Conservation (phyloP, 2,113 vertebrate species). For the Rhinichthys klamathensis region DNA sequence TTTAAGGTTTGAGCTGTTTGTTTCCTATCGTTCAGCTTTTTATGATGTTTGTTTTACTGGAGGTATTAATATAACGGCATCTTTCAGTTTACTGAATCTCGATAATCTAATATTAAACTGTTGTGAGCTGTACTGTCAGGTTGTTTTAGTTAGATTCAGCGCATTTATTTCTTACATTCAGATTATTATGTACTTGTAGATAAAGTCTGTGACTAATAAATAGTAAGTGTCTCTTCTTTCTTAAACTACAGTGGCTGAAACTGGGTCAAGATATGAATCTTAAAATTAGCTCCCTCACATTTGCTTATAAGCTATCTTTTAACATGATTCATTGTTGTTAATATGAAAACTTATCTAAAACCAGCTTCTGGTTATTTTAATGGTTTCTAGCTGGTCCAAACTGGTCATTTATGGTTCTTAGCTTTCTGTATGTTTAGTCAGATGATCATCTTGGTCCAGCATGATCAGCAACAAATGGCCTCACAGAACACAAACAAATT, state of each 20-base stretch:
- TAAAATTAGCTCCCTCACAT: background rate
- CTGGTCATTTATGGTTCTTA: background rate
- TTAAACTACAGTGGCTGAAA: background rate
- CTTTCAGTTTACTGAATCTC: background rate
- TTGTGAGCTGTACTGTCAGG: background rate
- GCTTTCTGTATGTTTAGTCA: background rate
- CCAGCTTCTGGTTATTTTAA: background rate
- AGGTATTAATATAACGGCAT: background rate
- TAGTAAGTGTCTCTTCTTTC: background rate
- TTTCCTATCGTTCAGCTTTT: background rate
- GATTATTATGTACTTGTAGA: background rate
- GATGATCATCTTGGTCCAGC: too few species aligned
- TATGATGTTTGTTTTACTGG: background rate
- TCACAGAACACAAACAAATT: background rate
- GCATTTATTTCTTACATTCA: background rate
- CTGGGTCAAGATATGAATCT: background rate
- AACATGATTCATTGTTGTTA: background rate
- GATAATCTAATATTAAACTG: conserved; percentile 7
- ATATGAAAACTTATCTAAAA: background rate
- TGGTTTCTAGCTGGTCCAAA: background rate
- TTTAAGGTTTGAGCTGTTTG: background rate
- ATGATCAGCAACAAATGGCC: background rate
- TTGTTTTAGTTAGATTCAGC: background rate
- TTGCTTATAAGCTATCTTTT: background rate
- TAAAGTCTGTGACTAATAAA: too few species aligned